phyloP scores from a whole-genome alignment of 2,888 invertebrate species.

The Epicampocera succincta region DNA sequence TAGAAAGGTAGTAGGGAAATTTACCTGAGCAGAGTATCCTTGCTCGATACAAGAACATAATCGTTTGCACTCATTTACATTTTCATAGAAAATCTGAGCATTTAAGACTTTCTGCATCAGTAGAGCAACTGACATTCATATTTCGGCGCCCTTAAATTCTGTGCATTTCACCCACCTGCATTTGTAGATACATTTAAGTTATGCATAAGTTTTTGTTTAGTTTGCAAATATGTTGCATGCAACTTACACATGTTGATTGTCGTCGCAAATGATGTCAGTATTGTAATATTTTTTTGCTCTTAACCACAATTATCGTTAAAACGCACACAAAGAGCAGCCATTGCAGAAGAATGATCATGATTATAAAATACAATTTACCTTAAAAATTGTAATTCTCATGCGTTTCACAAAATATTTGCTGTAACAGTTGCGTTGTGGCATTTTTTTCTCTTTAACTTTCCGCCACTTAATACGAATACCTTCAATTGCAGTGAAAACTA shows the following conservation, averaged over 20 bases:
- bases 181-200: slow-evolving; percentile 11
- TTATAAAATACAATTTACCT: slow-evolving; percentile 42
- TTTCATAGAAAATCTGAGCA: too few relatives aligned
- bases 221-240: slow-evolving; percentile 66
- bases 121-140: background rate
- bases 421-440: background rate
- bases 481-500: slow-evolving; percentile 25
- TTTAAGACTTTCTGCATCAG: too few relatives aligned
- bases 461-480: slow-evolving; percentile 54
- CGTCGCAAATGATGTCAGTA: slow-evolving; percentile 65
- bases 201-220: slow-evolving; percentile 39
- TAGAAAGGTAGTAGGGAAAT: too few relatives aligned
- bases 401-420: slow-evolving; percentile 53
- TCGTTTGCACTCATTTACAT: too few relatives aligned
- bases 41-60: too few relatives aligned
- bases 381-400: slow-evolving; percentile 63
- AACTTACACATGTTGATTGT: slow-evolving; percentile 64
- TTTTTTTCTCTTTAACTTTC: slow-evolving; percentile 18
- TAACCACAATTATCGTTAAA: slow-evolving; percentile 62
- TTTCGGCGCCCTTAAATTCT: background rate
- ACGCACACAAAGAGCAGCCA: slow-evolving; percentile 45
- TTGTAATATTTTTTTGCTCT: slow-evolving; percentile 65
- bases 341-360: slow-evolving; percentile 14
- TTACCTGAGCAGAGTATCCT: too few relatives aligned
- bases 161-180: slow-evolving; percentile 12